Evolutionary conservation across 1,140 invertebrate genomes (phyloP), one percentile per base, ranked within the genome.

Genomic region (Bombus confusus): DNA sequence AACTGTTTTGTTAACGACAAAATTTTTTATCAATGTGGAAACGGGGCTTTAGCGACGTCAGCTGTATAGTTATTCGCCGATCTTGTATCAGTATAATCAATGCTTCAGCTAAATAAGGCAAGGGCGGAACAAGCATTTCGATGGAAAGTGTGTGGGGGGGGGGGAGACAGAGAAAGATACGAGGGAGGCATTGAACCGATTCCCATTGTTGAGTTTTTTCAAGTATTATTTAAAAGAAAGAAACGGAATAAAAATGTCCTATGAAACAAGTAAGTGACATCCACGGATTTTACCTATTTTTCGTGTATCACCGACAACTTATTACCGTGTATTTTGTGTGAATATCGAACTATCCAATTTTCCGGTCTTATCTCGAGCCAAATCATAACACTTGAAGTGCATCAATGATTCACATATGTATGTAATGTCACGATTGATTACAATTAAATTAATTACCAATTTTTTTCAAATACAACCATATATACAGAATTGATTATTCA

Each of bases 41-140:
- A 83, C 13, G 3, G 5, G 3, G 4, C 59, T 83, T 66, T 52
- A 76, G 37, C 37, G 1, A 18, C 22, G 1, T 41, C 1, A 13
- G 22, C 15, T 69, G 8, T 6, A 43, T 9, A 57, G 77, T 66
- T 25, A 41, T 43, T 68, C 22, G 10, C 1, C 69, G 8, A 59
- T 89, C 88, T 89, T 59, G 62, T 28, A 25, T 39, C 13, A 13
- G 5, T 39, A 15, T 78, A 15, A 43, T 88, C 87, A 57, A 88
- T 89, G 90, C 81, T 85, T 85, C 87, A 74, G 69, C 92, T 92
- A 93, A 93, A 93, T 92, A 93, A 93, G 93, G 92, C 86, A 93
- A 93, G 93, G 93, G 92, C 91, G 93, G 92, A 91, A 93, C 92
- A 90, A 88, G 86, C 86, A 88, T 91, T 83, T 64, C 37, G 41